Evolutionary conservation across 1,140 invertebrate species (phyloP), one percentile per base, ranked within the genome.

Genomic region (Cherax destructor): DNA sequence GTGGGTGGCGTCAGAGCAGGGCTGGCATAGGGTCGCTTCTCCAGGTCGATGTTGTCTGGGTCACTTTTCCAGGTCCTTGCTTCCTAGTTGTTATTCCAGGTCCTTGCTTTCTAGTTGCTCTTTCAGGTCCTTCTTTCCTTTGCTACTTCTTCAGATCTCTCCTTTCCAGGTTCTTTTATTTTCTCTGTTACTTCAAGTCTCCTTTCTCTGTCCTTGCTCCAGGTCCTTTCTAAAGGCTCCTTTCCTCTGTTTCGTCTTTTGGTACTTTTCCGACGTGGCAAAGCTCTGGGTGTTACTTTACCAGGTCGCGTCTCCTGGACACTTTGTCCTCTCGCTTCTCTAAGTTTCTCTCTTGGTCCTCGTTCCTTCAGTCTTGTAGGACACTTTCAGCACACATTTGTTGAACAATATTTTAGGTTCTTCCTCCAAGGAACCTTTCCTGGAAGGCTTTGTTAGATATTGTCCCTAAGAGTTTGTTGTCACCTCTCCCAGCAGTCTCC

Each of bases 21-120:
- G n/a, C 81, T 69, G 24, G 13, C 81, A 83, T 78, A 49, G n/a
- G 49, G 9, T 41, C 85, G 56, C 85, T 18, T 47, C 85, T 65
- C 61, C 61, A 65, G 61, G 61, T 65, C 61, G 61, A 30, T 30
- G 61, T 65, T 21, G 21, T 65, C 18, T 3, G 13, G 6, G 18
- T 65, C 13, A 21, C 4, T 30, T 30, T n/a, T 74, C 69, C 21
- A 30, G 69, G 69, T 69, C 65, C 11, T 18, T 69, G 30, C 18
- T n/a, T 6, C 65, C 65, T 21, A 6, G 65, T 69, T 18, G 18
- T n/a, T 6, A 6, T 21, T 69, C 65, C 65, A 69, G 16, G 5
- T 18, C 1, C 13, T 6, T 1, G 11, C 21, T n/a, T 6, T 18
- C 52, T 56, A 56, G 9, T 56, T 56, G 0, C 52, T 56, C 13